Conservation (phyloP, 2,888 invertebrate species). For the Pterostichus madidus region DNA sequence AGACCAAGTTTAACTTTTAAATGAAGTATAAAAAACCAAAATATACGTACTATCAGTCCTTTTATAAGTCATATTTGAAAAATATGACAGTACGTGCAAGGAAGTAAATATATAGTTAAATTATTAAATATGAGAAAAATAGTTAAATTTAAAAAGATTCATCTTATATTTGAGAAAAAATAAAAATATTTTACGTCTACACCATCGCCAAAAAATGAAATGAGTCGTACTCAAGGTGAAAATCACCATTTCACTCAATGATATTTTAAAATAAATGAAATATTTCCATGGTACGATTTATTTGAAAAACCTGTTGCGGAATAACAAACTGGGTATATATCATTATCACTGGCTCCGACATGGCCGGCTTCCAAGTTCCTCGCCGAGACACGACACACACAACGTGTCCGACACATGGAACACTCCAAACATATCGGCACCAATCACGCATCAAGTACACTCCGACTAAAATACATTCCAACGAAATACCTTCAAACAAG, state of each 20-base stretch:
- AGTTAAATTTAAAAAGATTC: too few species aligned
- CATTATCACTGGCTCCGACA: conserved; percentile 11
- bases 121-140: too few species aligned
- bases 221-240: conserved; percentile 19
- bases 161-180: too few species aligned
- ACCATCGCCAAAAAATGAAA: not conserved
- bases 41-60: too few species aligned
- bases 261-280: conserved; percentile 45
- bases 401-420: conserved; percentile 51
- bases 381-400: conserved; percentile 25
- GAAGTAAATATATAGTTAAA: too few species aligned
- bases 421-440: conserved; percentile 42
- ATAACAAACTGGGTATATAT: conserved; percentile 46
- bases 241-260: conserved; percentile 14
- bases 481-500: not conserved
- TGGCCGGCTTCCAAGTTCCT: conserved; percentile 26
- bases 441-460: conserved; percentile 6
- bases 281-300: conserved; percentile 26
- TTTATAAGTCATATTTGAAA: too few species aligned
- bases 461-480: not conserved
- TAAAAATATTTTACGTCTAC: not conserved
- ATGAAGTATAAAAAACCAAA: too few species aligned
- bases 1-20: too few species aligned
- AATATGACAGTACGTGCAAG: too few species aligned
- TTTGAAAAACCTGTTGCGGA: conserved; percentile 58